Evolutionary conservation across 1,140 invertebrate species (phyloP).

Genomic region (Papilio polyxenes): DNA sequence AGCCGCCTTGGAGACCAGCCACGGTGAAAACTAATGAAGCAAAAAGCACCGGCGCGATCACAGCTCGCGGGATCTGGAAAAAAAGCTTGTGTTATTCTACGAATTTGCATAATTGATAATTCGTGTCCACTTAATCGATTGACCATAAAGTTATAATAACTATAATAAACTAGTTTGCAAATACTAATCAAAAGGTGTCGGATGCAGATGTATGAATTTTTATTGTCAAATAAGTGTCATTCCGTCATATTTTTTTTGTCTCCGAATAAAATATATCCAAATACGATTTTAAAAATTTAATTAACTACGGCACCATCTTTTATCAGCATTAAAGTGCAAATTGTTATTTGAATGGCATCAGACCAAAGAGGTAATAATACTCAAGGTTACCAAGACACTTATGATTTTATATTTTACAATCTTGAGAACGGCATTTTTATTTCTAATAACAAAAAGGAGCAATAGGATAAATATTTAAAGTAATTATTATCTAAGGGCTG

Average conservation of each 20-base stretch:
- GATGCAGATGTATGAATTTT: neutral
- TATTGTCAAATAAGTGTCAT: neutral
- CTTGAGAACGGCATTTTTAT: neutral
- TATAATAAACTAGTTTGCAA: neutral
- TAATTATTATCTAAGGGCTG: neutral
- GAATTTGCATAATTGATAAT: constrained; percentile 16
- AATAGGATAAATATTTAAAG: too few relatives aligned
- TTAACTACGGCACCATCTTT: neutral
- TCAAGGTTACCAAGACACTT: too few relatives aligned
- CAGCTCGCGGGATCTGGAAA: constrained; percentile 83
- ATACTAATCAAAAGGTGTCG: neutral
- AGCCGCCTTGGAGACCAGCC: constrained; percentile 72
- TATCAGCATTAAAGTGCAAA: neutral
- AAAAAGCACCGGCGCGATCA: constrained; percentile 83
- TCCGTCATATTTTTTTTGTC: neutral
- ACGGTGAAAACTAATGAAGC: constrained; percentile 80
- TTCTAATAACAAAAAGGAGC: neutral
- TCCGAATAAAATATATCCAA: neutral
- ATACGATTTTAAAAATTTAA: neutral
- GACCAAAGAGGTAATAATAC: too few relatives aligned
- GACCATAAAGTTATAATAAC: neutral
- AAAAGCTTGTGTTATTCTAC: constrained; percentile 6
- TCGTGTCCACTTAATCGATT: neutral
- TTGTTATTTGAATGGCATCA: neutral
- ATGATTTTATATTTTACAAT: neutral